These are phyloP conservation scores for Oryzias curvinotus DNA, from an alignment of 2,113 vertebrate genomes.

Conservation along the genomic window DNA sequence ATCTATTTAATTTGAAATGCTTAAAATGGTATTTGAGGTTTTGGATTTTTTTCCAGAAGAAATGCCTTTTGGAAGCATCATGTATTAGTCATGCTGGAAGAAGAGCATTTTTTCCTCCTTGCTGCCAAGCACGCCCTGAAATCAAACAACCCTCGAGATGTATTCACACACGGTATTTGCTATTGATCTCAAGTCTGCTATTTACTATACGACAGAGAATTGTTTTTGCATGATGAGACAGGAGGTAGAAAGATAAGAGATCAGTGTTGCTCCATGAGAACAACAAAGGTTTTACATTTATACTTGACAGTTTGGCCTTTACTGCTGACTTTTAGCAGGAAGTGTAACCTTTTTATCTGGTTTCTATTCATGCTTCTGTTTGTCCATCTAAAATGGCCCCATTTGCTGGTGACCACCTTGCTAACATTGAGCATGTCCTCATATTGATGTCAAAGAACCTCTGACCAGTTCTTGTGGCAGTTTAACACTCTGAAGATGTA, in stretches of 20 bases:
- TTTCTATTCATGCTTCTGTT: too few species aligned
- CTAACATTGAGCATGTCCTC: too few species aligned
- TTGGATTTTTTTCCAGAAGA: slow-evolving; percentile 22
- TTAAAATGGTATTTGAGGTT: slow-evolving; percentile 10
- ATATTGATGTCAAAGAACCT: too few species aligned
- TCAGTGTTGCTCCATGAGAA: slow-evolving; percentile 24
- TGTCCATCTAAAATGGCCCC: too few species aligned
- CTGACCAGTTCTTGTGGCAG: too few species aligned
- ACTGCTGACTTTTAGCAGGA: slow-evolving; percentile 13
- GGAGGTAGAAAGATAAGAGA: slow-evolving; percentile 41
- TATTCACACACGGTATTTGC: slow-evolving; percentile 41
- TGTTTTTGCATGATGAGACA: slow-evolving; percentile 30
- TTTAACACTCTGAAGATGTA: too few species aligned
- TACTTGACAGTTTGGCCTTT: slow-evolving; percentile 52
- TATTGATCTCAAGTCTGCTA: slow-evolving; percentile 49
- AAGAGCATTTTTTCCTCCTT: slow-evolving; percentile 30
- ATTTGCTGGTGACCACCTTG: too few species aligned
- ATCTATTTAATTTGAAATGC: slow-evolving; percentile 22
- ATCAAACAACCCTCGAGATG: slow-evolving; percentile 58
- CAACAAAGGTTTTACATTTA: slow-evolving; percentile 53
- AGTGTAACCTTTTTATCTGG: slow-evolving; percentile 25
- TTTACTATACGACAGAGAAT: slow-evolving; percentile 26
- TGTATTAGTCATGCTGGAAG: slow-evolving; percentile 25
- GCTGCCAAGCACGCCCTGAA: slow-evolving; percentile 42
- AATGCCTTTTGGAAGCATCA: neutral